Evolutionary conservation across 2,113 vertebrate genomes (phyloP), one percentile per base, ranked within the genome.

Genomic region (Daphoenositta chrysoptera): DNA sequence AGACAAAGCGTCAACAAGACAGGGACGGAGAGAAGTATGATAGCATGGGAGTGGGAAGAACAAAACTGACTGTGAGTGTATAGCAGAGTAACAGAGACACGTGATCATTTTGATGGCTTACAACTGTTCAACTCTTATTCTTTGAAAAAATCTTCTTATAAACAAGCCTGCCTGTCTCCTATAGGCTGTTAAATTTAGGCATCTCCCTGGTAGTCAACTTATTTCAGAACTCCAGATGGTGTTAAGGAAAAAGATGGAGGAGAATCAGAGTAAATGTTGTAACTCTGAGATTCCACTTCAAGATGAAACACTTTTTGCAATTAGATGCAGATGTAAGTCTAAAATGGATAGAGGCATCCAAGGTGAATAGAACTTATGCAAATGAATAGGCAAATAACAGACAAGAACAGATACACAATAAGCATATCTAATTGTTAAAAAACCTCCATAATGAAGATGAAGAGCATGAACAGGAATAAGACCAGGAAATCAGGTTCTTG

Each of bases 21-120:
- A 48, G 9, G 21, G 22, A 65, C 0, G 0, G 8, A 15, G 31
- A 44, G 5, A 42, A 16, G 21, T 13, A n/a, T 5, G 26, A 63
- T 6, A 64, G 18, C 26, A 33, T 0, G 1, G 10, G 10, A 78
- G 8, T 4, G 6, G 22, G 23, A 85, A 90, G 50, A 88, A 81
- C 17, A 9, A 76, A 79, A 53, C 13, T 42, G 61, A 64, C 13
- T 28, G 9, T 39, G 33, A 56, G 27, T 27, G 30, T 31, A 58
- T 6, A 47, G 42, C 10, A 47, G 0, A 81, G 30, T 13, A 65
- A 58, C 10, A 70, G 11, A 83, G 8, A 37, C 2, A 35, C 0
- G 7, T 0, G 20, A 10, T 72, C 21, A 73, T 79, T 82, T 33
- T 64, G 11, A 79, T 44, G 37, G 37, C 33, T 87, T 50, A 42